Evolutionary conservation across 2,888 invertebrate genomes (phyloP).

Genomic region (Gastracanthus pulcherrimus): DNA sequence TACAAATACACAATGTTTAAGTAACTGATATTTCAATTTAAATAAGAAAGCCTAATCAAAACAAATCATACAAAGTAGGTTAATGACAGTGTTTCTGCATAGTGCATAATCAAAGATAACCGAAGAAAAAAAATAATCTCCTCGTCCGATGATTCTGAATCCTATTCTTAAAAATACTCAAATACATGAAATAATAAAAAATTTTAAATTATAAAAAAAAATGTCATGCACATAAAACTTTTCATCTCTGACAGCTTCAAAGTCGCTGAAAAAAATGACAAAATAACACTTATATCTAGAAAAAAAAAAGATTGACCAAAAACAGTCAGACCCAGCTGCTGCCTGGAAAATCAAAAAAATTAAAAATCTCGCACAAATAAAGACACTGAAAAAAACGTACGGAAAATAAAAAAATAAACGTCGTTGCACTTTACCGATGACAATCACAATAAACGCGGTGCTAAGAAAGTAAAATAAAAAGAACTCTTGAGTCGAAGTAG

Average conservation of each 20-base stretch:
- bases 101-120: slow-evolving; percentile 32
- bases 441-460: background rate
- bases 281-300: slow-evolving; percentile 46
- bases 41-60: background rate
- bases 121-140: slow-evolving; percentile 10
- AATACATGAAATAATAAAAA: slow-evolving; percentile 16
- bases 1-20: no score
- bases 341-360: slow-evolving; percentile 48
- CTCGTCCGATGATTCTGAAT: background rate
- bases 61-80: slow-evolving; percentile 41
- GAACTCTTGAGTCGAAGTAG: background rate
- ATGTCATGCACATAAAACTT: slow-evolving; percentile 44
- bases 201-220: slow-evolving; percentile 44
- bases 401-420: slow-evolving; percentile 28
- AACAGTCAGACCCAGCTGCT: slow-evolving; percentile 24
- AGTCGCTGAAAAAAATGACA: slow-evolving; percentile 47
- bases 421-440: slow-evolving; percentile 10
- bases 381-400: slow-evolving; percentile 37
- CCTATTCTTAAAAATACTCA: slow-evolving; percentile 10
- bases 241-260: slow-evolving; percentile 19
- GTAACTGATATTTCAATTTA: background rate
- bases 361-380: slow-evolving; percentile 35
- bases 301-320: no score
- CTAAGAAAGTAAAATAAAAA: slow-evolving; percentile 24
- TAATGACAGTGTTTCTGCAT: slow-evolving; percentile 27